Percentiles rank a stretch among this genome's conserved stretches.
Evolutionary conservation across 2,113 vertebrate species (phyloP).

Genomic region (Macrotus californicus): DNA sequence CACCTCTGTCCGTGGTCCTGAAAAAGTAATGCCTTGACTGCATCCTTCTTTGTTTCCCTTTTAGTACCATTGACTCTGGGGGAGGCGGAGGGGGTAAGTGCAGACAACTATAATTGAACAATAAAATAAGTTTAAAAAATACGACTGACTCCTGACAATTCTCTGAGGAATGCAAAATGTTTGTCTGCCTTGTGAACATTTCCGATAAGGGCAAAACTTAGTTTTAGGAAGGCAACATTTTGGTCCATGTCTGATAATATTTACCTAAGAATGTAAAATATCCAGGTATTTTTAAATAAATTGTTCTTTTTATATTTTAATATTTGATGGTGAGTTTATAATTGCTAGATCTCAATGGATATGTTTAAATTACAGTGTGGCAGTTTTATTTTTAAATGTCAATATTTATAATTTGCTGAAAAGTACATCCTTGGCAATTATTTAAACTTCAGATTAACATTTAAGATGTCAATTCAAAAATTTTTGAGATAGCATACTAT

Average conservation of each 20-base stretch:
- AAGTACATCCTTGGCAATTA: not conserved
- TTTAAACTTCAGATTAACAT: slow-evolving; percentile 11
- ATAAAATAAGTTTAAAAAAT: too few species aligned
- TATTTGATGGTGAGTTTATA: not conserved
- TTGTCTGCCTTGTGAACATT: not conserved
- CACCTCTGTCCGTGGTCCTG: not conserved
- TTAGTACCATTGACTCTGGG: not conserved
- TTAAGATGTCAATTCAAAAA: not conserved
- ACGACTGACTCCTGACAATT: not conserved
- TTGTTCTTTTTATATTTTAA: not conserved
- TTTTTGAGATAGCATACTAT: not conserved
- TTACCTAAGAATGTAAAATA: not conserved
- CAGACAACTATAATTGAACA: too few species aligned
- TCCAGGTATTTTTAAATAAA: not conserved
- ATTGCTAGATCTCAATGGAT: not conserved
- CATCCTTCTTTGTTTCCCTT: not conserved
- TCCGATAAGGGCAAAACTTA: not conserved
- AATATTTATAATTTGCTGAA: not conserved
- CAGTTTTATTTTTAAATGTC: slow-evolving; percentile 21
- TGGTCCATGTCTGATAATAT: not conserved
- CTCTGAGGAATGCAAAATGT: not conserved
- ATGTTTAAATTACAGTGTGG: not conserved
- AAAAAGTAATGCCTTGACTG: not conserved
- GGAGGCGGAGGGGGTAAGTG: too few species aligned
- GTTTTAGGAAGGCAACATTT: not conserved